Evolutionary conservation across 2,888 invertebrate species (phyloP).

Genomic region (Trimorus sp.): DNA sequence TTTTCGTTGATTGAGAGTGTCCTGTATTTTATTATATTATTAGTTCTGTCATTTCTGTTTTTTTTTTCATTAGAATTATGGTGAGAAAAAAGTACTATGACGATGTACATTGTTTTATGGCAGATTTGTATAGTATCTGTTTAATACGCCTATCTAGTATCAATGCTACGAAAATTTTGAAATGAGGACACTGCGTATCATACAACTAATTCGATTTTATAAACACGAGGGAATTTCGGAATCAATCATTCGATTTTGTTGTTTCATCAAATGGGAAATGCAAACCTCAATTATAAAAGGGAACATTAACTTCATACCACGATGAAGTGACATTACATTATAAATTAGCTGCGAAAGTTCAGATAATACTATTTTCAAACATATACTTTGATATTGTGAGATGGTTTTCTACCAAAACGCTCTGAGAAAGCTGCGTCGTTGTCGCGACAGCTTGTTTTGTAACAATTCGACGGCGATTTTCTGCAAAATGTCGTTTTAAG

Average conservation of each 20-base stretch:
- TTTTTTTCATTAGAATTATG: no score
- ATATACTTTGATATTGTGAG: slow-evolving; percentile 38
- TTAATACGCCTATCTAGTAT: not conserved
- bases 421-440: no score
- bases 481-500: no score
- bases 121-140: not conserved
- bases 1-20: no score
- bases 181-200: slow-evolving; percentile 33
- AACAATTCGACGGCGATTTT: no score
- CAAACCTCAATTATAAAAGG: no score
- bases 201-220: slow-evolving; percentile 1
- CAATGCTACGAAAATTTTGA: not conserved
- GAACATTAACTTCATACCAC: no score
- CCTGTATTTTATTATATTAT: no score
- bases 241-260: not conserved
- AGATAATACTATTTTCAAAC: slow-evolving; percentile 43
- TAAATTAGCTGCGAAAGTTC: slow-evolving; percentile 41
- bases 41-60: no score
- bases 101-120: not conserved
- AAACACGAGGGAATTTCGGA: not conserved
- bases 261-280: no score
- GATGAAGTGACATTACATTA: slow-evolving; percentile 6
- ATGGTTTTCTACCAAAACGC: slow-evolving; percentile 23
- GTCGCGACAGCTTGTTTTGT: no score
- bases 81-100: no score